phyloP scores from a whole-genome alignment of 1,140 invertebrate species.

The Leptinotarsa texana region DNA sequence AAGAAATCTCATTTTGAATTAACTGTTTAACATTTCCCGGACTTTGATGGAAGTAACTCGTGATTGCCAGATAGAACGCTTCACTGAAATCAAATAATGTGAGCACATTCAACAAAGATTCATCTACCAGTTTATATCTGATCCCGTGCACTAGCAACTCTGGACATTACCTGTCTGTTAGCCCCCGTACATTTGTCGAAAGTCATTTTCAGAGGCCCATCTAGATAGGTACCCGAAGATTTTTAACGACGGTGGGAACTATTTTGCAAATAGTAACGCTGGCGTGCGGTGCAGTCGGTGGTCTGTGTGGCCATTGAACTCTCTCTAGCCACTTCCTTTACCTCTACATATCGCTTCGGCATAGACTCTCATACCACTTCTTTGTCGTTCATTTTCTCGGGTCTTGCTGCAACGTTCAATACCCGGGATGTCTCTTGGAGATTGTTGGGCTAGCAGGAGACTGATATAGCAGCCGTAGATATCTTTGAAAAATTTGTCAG shows the following conservation, averaged over 20 bases:
- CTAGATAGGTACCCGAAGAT: not conserved
- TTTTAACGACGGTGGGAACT: constrained; percentile 1
- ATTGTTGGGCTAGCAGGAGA: no score
- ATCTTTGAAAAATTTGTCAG: no score
- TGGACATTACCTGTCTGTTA: no score
- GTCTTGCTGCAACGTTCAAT: not conserved
- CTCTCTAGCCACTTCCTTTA: constrained; percentile 4
- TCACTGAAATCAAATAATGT: no score
- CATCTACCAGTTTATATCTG: no score
- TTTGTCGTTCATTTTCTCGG: not conserved
- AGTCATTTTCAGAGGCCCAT: not conserved
- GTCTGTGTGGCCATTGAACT: constrained; percentile 5
- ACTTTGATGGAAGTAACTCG: no score
- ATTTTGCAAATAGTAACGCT: not conserved
- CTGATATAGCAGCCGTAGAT: no score
- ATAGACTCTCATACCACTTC: not conserved
- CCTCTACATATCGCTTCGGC: not conserved
- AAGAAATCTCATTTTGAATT: no score
- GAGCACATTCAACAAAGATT: no score
- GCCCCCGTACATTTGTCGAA: not conserved
- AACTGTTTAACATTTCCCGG: no score
- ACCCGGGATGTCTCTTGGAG: not conserved
- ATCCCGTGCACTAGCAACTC: no score
- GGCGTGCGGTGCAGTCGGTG: constrained; percentile 3
- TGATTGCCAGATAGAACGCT: no score